Evolutionary conservation across 2,797 vertebrate species (phyloP).

Genomic region (Lepidocolaptes lacrymiger): DNA sequence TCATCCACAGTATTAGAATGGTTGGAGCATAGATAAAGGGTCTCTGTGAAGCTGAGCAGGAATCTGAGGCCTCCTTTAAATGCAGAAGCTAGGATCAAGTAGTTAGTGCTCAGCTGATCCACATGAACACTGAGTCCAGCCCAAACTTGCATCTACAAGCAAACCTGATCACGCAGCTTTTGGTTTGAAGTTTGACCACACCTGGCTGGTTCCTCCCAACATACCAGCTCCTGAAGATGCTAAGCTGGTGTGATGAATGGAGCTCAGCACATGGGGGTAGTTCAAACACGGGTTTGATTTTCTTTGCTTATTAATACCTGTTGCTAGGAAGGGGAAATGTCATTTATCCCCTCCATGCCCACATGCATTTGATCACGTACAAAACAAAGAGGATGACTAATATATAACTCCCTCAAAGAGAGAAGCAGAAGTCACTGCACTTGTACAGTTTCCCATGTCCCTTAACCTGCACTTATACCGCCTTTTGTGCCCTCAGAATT

Average conservation of each 20-base stretch:
- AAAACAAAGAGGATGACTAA: neutral
- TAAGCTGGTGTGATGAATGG: neutral
- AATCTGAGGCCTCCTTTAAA: neutral
- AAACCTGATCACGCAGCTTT: neutral
- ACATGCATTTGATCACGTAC: neutral
- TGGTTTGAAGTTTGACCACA: neutral
- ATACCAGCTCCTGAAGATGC: neutral
- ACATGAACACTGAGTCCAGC: neutral
- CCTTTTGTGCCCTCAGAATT: constrained; percentile 6
- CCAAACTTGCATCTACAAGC: neutral
- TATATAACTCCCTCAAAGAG: neutral
- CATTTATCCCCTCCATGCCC: neutral
- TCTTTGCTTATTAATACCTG: neutral
- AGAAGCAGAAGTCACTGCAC: neutral
- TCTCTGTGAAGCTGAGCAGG: neutral
- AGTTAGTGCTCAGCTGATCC: neutral
- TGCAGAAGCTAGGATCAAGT: neutral
- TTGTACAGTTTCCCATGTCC: neutral
- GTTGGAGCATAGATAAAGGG: neutral
- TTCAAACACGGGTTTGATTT: neutral
- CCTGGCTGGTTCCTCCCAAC: neutral
- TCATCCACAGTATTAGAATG: constrained; percentile 8
- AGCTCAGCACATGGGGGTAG: neutral
- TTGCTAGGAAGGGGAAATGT: neutral
- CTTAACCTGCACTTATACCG: neutral